A percentile compares a stretch with the other conserved stretches of the same genome.
Evolutionary conservation across 1,140 invertebrate genomes (phyloP).

Genomic region (Tetranychus urticae): DNA sequence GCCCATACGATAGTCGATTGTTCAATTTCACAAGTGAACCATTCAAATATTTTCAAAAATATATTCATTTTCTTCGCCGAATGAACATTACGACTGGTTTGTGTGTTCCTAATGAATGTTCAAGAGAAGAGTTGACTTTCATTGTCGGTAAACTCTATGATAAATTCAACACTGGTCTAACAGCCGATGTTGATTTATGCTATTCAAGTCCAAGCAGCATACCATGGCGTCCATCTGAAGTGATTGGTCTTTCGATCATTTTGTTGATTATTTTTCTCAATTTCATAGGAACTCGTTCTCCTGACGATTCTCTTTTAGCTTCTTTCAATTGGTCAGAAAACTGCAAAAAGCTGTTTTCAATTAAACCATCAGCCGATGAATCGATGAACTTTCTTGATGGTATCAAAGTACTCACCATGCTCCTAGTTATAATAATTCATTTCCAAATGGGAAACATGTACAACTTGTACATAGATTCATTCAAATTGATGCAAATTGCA

Average conservation of each 20-base stretch:
- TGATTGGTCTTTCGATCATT: neutral
- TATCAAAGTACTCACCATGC: neutral
- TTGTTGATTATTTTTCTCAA: neutral
- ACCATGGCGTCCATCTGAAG: neutral
- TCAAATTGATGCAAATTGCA: neutral
- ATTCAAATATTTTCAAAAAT: neutral
- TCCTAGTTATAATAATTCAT: neutral
- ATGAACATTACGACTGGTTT: neutral
- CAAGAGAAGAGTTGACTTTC: neutral
- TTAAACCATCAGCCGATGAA: neutral
- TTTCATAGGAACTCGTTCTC: neutral
- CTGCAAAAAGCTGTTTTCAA: neutral
- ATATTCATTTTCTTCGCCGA: neutral
- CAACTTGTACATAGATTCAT: neutral
- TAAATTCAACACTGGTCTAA: neutral
- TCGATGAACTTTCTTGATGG: neutral
- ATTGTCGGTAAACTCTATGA: neutral
- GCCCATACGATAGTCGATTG: neutral
- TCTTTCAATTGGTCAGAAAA: neutral
- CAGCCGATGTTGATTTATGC: neutral
- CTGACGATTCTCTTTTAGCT: neutral
- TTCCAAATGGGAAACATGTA: neutral
- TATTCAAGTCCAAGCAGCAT: neutral
- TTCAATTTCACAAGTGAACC: neutral
- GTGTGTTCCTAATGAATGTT: neutral